Conservation (phyloP, 2,888 invertebrate genomes). For the Drosophila barbarae region DNA sequence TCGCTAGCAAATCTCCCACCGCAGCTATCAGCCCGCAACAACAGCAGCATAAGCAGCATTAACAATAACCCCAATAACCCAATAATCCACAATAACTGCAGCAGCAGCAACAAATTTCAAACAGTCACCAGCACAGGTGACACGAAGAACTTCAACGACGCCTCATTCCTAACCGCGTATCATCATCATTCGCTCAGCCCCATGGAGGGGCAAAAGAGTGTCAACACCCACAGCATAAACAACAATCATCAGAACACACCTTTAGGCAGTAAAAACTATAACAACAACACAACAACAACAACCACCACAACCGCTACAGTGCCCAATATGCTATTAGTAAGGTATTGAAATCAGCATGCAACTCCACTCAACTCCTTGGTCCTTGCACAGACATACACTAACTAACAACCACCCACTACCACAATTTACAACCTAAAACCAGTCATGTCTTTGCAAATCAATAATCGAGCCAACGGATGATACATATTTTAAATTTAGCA, state of each 20-base stretch:
- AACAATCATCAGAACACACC: conserved; percentile 66
- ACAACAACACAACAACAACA: conserved; percentile 46
- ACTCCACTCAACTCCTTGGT: conserved; percentile 37
- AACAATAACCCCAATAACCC: conserved; percentile 33
- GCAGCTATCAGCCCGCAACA: conserved; percentile 37
- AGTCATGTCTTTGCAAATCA: conserved; percentile 22
- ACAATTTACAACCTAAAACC: conserved; percentile 9
- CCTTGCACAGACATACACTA: conserved; percentile 28
- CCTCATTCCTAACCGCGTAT: conserved; percentile 47
- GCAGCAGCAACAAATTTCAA: conserved; percentile 35
- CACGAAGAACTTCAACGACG: conserved; percentile 41
- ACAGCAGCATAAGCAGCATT: conserved; percentile 25
- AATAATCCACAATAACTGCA: conserved; percentile 44
- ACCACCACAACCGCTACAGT: conserved; percentile 66
- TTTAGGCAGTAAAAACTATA: conserved; percentile 61
- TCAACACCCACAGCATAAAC: conserved; percentile 48
- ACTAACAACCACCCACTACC: conserved; percentile 7
- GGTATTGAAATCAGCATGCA: conserved; percentile 69
- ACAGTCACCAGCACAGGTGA: conserved; percentile 27
- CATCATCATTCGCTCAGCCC: conserved; percentile 31
- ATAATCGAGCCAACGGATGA: background rate
- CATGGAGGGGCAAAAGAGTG: conserved; percentile 39
- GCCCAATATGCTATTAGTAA: conserved; percentile 79
- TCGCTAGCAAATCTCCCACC: conserved; percentile 45
- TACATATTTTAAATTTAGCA: no score